Percentiles rank a stretch among this genome's conserved stretches.
Conservation (phyloP, 2,888 invertebrate species). For the Amiota communis region DNA sequence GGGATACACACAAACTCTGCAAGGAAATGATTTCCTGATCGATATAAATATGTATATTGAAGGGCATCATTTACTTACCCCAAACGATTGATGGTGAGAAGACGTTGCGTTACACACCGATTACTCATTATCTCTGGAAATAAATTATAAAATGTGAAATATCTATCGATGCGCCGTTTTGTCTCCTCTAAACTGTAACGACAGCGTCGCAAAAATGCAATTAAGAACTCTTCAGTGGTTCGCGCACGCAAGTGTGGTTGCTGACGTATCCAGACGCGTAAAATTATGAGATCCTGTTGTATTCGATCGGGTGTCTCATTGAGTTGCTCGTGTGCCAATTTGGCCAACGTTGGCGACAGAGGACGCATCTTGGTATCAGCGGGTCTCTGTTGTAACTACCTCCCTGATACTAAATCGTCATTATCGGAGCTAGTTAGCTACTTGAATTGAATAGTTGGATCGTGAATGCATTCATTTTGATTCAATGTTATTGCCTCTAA, state of each 20-base stretch:
- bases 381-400: conserved; percentile 4
- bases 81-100: conserved; percentile 60
- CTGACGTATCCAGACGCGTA: conserved; percentile 74
- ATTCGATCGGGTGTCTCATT: conserved; percentile 74
- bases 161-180: conserved; percentile 63
- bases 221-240: conserved; percentile 61
- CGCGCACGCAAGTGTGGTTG: conserved; percentile 74
- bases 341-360: conserved; percentile 60
- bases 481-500: conserved; percentile 41
- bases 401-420: conserved; percentile 27
- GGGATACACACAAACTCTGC: conserved; percentile 56
- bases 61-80: conserved; percentile 52
- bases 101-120: conserved; percentile 55
- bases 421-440: conserved; percentile 20
- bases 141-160: conserved; percentile 57
- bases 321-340: conserved; percentile 73
- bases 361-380: conserved; percentile 54
- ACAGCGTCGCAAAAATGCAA: conserved; percentile 62
- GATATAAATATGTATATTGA: neutral
- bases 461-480: conserved; percentile 33
- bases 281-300: conserved; percentile 72
- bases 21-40: neutral
- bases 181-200: conserved; percentile 66
- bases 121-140: conserved; percentile 62
- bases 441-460: conserved; percentile 1